Evolutionary conservation across 2,888 invertebrate genomes (phyloP), one percentile per base, ranked within the genome.

Genomic region (Sycophila texana): DNA sequence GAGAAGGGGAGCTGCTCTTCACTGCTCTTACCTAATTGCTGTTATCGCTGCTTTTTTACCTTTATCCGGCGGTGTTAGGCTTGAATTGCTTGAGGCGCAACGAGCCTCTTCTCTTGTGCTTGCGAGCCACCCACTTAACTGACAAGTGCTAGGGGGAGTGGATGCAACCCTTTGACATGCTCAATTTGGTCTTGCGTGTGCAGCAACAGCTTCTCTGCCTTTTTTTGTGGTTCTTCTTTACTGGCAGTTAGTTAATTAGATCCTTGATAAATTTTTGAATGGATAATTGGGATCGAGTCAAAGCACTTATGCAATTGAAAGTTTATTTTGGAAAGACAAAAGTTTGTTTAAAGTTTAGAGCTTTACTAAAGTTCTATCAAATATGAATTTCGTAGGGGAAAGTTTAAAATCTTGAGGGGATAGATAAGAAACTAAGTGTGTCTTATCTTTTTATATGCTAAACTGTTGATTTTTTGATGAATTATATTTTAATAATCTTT

Each of bases 151-250:
- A 20, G 0, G 65, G 39, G 51, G 4, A 77, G 66, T 66, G 58
- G 26, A 1, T 47, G 47, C 18, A 74, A 14, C 68, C 65, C 58
- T 77, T 65, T 72, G 51, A 79, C 66, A 75, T 51, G 20, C 70
- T 65, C 47, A 4, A 65, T 74, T 66, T 74, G 4, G 16, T 4
- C 58, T 47, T n/a, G 10, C 30, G 14, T 71, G 7, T 55, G 13
- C 39, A 39, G 39, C 30, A 61, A 61, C 26, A 72, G 26, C n/a
- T 39, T 16, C 14, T 72, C 5, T 53, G 5, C 20, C 47, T 20
- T 20, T 16, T 71, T 71, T 57, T 58, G n/a, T n/a, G 14, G 18
- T 20, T n/a, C 39, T n/a, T 53, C 53, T 53, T 0, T 10, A 53
- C n/a, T n/a, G 5, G 14, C 53, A 53, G 53, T 53, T 53, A 1